Percentiles rank a stretch among this genome's conserved stretches.
Conservation (phyloP, 1,140 invertebrate species). For the Andricus grossulariae region DNA sequence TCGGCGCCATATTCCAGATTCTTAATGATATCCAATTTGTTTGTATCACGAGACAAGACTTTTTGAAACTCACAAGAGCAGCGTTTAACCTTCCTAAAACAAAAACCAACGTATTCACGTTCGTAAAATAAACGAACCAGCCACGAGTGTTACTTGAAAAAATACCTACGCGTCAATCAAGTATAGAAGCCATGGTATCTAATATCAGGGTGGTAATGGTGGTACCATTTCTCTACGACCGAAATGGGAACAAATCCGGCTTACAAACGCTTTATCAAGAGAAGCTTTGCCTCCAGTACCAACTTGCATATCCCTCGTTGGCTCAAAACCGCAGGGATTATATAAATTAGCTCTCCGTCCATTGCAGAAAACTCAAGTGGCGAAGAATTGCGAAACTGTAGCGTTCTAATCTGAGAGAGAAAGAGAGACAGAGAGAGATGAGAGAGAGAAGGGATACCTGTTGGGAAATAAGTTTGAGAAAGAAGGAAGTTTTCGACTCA, state of each 20-base stretch:
- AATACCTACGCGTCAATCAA: background rate
- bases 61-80: too few species aligned
- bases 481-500: too few species aligned
- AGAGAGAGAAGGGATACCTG: constrained; percentile 18
- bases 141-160: background rate
- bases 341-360: constrained; percentile 49
- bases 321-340: constrained; percentile 53
- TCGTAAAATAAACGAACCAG: too few species aligned
- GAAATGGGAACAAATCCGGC: constrained; percentile 59
- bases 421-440: constrained; percentile 39
- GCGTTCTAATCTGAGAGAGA: constrained; percentile 37
- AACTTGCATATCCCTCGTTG: constrained; percentile 51
- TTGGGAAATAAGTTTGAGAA: too few species aligned
- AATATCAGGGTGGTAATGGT: constrained; percentile 48
- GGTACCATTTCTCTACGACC: constrained; percentile 42
- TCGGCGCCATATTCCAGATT: background rate
- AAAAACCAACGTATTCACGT: too few species aligned
- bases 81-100: too few species aligned
- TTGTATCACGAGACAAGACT: too few species aligned
- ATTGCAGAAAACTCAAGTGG: constrained; percentile 42
- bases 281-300: constrained; percentile 54
- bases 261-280: constrained; percentile 54
- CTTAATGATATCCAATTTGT: background rate
- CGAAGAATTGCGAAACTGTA: constrained; percentile 3
- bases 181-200: constrained; percentile 49